phyloP scores from a whole-genome alignment of 2,797 vertebrate species.

The Enteromius afrohamiltoni region DNA sequence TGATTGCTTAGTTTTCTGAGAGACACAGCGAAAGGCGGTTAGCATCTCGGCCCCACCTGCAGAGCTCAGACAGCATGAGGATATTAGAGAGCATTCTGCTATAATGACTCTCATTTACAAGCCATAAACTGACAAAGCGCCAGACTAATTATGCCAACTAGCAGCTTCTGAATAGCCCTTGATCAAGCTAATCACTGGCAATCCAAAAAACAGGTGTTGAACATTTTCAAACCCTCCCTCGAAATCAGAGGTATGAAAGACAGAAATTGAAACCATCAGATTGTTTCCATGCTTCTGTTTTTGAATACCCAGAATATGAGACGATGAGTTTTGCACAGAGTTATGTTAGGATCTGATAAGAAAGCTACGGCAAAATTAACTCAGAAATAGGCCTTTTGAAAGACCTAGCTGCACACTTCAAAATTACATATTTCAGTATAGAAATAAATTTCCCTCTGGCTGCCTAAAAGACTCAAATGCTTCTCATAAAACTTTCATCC shows the following conservation, averaged over 20 bases:
- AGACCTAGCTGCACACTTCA: slow-evolving; percentile 19
- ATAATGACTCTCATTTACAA: slow-evolving; percentile 82
- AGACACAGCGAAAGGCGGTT: background rate
- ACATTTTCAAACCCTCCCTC: slow-evolving; percentile 71
- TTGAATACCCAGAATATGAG: slow-evolving; percentile 5
- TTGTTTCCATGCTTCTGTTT: slow-evolving; percentile 17
- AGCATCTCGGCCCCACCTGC: slow-evolving; percentile 31
- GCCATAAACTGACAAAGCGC: slow-evolving; percentile 79
- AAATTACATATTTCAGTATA: background rate
- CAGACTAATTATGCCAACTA: slow-evolving; percentile 83
- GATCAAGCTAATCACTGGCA: slow-evolving; percentile 83
- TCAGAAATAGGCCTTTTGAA: slow-evolving; percentile 22
- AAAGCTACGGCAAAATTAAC: slow-evolving; percentile 4
- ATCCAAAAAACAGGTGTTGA: slow-evolving; percentile 82
- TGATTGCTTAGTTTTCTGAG: background rate
- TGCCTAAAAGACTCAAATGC: slow-evolving; percentile 13
- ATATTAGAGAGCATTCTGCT: slow-evolving; percentile 77
- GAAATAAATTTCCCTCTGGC: background rate
- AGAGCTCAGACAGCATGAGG: slow-evolving; percentile 69
- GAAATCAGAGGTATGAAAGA: slow-evolving; percentile 66
- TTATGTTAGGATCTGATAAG: slow-evolving; percentile 19
- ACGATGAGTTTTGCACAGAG: background rate
- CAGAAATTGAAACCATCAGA: slow-evolving; percentile 17
- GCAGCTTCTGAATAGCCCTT: slow-evolving; percentile 83
- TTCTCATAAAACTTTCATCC: background rate